Evolutionary conservation across 2,113 vertebrate genomes (phyloP).

Genomic region (Nyctibius bracteatus): DNA sequence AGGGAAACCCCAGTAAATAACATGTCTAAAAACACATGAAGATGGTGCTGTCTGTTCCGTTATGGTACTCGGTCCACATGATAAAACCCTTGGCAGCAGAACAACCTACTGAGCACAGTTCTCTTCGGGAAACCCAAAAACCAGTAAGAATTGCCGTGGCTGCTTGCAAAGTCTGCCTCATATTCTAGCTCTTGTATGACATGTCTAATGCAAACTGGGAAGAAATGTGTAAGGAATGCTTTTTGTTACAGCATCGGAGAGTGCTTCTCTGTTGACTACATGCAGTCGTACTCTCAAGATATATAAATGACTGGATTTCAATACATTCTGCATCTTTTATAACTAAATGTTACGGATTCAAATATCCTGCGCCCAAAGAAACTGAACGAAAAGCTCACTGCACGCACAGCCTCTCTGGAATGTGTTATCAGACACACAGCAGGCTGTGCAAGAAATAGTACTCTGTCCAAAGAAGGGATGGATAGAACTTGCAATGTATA

Average conservation of each 20-base stretch:
- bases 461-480: not conserved
- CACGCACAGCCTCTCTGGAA: conserved; percentile 13
- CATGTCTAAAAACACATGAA: conserved; percentile 67
- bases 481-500: conserved; percentile 3
- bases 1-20: conserved; percentile 82
- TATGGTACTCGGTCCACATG: conserved; percentile 45
- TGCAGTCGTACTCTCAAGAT: not conserved
- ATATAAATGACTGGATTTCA: conserved; percentile 20
- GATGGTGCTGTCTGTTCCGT: conserved; percentile 63
- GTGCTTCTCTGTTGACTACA: not conserved
- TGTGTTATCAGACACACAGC: conserved; percentile 33
- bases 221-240: conserved; percentile 6
- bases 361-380: not conserved
- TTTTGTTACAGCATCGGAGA: conserved; percentile 21
- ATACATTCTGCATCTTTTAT: conserved; percentile 19
- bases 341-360: not conserved
- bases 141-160: conserved; percentile 18
- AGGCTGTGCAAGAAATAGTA: conserved; percentile 23
- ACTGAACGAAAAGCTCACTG: not conserved
- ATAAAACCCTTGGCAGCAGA: conserved; percentile 62
- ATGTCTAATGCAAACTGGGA: conserved; percentile 31
- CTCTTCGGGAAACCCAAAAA: conserved; percentile 61
- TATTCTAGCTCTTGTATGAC: not conserved
- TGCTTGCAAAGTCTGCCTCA: conserved; percentile 14
- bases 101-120: conserved; percentile 25